Conservation (phyloP, 1,140 invertebrate genomes). For the Armadillidium nasatum region DNA sequence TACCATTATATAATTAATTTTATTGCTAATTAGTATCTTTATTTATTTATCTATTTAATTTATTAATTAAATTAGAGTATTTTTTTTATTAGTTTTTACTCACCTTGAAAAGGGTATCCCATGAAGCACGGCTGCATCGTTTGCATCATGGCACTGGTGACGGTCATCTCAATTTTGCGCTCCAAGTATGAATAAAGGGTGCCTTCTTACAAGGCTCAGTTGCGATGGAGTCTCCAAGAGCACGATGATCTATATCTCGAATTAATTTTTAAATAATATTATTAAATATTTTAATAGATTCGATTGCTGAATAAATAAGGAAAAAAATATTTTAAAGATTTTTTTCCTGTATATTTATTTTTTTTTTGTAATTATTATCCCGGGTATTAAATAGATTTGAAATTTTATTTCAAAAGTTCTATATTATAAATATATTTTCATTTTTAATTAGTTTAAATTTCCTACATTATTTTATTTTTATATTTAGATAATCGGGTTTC, state of each 20-base stretch:
- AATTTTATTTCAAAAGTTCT: too few relatives aligned
- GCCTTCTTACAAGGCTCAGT: background rate
- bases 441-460: too few relatives aligned
- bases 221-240: background rate
- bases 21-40: too few relatives aligned
- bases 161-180: background rate
- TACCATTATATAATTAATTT: too few relatives aligned
- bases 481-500: too few relatives aligned
- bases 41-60: too few relatives aligned
- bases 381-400: too few relatives aligned
- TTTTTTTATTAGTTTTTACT: background rate
- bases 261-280: background rate
- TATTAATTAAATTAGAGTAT: background rate
- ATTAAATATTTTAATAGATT: background rate
- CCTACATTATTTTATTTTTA: too few relatives aligned
- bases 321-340: background rate
- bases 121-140: slow-evolving; percentile 1
- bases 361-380: too few relatives aligned
- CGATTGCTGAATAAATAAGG: background rate
- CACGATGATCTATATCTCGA: background rate
- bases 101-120: slow-evolving; percentile 4
- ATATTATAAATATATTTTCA: too few relatives aligned
- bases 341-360: background rate
- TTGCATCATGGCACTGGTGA: slow-evolving; percentile 3
- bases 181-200: background rate